Evolutionary conservation across 2,888 invertebrate species (phyloP), one percentile per base, ranked within the genome.

Genomic region (Plagiodera versicolora): DNA sequence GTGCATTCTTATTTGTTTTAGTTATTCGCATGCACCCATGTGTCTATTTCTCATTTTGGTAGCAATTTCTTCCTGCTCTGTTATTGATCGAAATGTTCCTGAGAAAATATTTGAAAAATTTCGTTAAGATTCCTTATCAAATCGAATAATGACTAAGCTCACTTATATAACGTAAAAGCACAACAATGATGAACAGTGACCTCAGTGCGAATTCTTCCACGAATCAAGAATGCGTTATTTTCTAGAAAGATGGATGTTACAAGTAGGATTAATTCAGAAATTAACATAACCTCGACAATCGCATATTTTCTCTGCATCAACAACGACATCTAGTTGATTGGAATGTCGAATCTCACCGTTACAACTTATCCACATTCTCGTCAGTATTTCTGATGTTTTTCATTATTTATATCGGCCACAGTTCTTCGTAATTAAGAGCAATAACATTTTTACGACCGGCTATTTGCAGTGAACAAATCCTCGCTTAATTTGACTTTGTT

Each of bases 351-450:
- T 68, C 68, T 64, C 70, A 58, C 63, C 50, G 61, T 56, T 58
- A 65, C 67, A 64, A 70, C 69, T 70, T 68, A 67, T 65, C 70
- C 56, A 55, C 70, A 73, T 73, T 72, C 71, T 65, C 66, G 55
- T 60, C 61, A 64, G 65, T 63, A 64, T 63, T 70, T 62, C 51
- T 58, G 62, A 61, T 65, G 68, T 70, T 70, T 70, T 72, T 72
- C 71, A 69, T 72, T 72, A 73, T 74, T 73, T 74, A 74, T 73
- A 72, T 70, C 62, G 70, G 70, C 63, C 66, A 66, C 68, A 70
- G 67, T 75, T 75, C 73, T 64, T 67, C 67, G 74, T 74, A 75
- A 75, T 75, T 75, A 75, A 74, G 73, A 71, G 75, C 68, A 73
- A 75, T 75, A 75, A 74, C 73, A 75, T 74, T 75, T 74, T 74